Base-by-base conservation (phyloP, 2,888 invertebrate genomes). In the Cinara cedri region DNA sequence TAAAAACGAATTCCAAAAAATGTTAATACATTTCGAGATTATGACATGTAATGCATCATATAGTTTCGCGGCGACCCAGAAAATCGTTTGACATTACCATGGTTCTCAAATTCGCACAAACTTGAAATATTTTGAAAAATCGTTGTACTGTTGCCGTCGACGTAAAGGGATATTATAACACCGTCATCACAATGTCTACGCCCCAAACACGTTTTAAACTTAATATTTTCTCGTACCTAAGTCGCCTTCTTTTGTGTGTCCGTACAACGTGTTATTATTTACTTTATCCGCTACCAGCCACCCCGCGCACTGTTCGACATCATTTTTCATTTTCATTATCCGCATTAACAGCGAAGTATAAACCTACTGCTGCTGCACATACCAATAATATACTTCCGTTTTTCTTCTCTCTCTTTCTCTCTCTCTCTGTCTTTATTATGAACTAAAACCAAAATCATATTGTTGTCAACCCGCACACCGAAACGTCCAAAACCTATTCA, bases 291-390 rank as follows among this genome's bases (percentile, higher is more conserved):
- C 6, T 34, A 34, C 6, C 34, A 34, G n/a, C 6, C 34, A 34
- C 6, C 6, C n/a, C 42, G 16, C n/a, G n/a, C n/a, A n/a, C 26
- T 26, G 26, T 26, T 16, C 16, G n/a, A 51, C 68, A 26, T 68
- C 14, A 68, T 51, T 68, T 68, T 65, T 66, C 46, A 26, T 16
- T 44, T 66, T 46, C 9, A 70, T 70, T 54, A 13, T 70, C 42
- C 54, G 21, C 54, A 14, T n/a, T n/a, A n/a, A n/a, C n/a, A n/a
- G n/a, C n/a, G n/a, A n/a, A n/a, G n/a, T 44, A 44, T 72, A 72
- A 71, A 24, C 34, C 34, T 34, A 44, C 57, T 44, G 19, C 46
- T 34, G 44, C 57, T 44, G 19, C 46, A 34, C 14, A 19, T 4
- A 21, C n/a, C 16, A 46, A 24, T 34, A 34, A 34, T 34, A 34